A percentile compares a stretch with the other conserved stretches of the same genome.
phyloP scores from a whole-genome alignment of 2,797 vertebrate species.

The Peromyscus eremicus region DNA sequence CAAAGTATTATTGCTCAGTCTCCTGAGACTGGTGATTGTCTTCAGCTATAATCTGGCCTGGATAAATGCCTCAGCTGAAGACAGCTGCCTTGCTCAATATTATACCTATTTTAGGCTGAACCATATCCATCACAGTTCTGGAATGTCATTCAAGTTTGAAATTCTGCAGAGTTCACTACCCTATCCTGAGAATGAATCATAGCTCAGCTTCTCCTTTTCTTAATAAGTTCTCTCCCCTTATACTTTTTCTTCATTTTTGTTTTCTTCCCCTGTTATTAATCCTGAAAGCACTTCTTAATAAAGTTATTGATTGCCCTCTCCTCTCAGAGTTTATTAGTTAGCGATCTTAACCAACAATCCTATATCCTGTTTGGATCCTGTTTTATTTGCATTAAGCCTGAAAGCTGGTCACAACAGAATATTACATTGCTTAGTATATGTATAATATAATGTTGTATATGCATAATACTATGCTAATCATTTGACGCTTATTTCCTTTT shows the following conservation, averaged over 20 bases:
- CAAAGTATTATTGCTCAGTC: not conserved
- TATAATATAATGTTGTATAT: not conserved
- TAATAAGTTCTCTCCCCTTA: not conserved
- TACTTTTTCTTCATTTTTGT: not conserved
- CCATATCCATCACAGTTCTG: not conserved
- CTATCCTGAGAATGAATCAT: not conserved
- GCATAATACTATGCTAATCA: not conserved
- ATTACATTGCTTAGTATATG: not conserved
- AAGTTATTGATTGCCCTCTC: not conserved
- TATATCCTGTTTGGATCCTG: not conserved
- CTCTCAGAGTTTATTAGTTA: not conserved
- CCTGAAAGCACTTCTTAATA: not conserved
- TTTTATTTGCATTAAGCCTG: not conserved
- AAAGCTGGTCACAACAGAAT: not conserved
- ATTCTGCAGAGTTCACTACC: not conserved
- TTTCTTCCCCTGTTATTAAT: not conserved
- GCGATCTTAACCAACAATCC: not conserved
- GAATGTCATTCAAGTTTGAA: not conserved
- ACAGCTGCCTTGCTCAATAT: not conserved
- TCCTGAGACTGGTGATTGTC: not conserved
- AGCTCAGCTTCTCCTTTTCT: not conserved
- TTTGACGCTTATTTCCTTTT: not conserved
- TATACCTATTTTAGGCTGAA: not conserved
- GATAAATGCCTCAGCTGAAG: not conserved
- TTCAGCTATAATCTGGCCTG: not conserved